A percentile compares a stretch with the other conserved stretches of the same genome.
phyloP scores from a whole-genome alignment of 2,113 vertebrate species.

The Ondatra zibethicus region DNA sequence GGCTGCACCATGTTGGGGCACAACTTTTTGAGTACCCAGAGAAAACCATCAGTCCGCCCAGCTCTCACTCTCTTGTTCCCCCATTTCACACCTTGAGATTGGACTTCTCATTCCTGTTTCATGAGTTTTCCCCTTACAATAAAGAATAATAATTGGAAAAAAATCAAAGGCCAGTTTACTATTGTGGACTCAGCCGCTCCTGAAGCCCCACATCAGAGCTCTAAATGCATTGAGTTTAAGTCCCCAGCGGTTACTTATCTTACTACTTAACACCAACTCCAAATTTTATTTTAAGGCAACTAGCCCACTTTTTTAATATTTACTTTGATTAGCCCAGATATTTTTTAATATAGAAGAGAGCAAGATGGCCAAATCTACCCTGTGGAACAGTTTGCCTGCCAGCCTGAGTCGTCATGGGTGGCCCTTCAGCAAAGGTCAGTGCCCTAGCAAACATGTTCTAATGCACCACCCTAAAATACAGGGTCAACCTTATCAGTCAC shows the following conservation, averaged over 20 bases:
- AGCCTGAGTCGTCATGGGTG: not conserved
- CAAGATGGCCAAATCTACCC: not conserved
- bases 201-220: not conserved
- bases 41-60: no score
- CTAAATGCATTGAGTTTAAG: not conserved
- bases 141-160: not conserved
- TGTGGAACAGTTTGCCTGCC: not conserved
- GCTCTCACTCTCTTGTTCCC: no score
- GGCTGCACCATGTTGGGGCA: no score
- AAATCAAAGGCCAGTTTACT: not conserved
- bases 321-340: not conserved
- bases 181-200: not conserved
- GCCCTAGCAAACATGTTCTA: not conserved
- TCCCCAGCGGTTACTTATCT: not conserved
- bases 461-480: not conserved
- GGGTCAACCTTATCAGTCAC: not conserved
- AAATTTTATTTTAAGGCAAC: not conserved
- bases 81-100: no score
- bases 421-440: not conserved
- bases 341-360: not conserved
- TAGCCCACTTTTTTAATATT: not conserved
- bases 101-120: no score
- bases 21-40: no score
- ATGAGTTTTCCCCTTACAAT: no score
- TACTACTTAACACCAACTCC: not conserved